Base-by-base conservation (phyloP, 2,113 vertebrate genomes). In the Amblyopsis rosae region DNA sequence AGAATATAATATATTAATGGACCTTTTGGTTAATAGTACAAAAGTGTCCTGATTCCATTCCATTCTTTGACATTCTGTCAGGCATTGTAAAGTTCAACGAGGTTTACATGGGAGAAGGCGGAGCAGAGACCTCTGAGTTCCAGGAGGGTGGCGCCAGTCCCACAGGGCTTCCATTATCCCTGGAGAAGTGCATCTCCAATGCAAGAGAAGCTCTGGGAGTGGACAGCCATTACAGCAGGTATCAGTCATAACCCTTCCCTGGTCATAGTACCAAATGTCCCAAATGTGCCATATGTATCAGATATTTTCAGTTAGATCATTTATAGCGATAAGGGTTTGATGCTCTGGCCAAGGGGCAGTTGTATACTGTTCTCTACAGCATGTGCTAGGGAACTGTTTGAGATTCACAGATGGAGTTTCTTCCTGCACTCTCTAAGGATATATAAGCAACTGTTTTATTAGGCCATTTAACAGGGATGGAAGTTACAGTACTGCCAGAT, bases 61-160 rank as follows among this genome's bases (percentile, higher is more conserved):
- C 26, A 2, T 33, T 67, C 19, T 58, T 55, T 68, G 10, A 65
- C 0, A 47, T 41, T 26, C 41, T 6, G 0, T 9, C 89, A 99
- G 97, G 97, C 56, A 96, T 99, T 65, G 88, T 99, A 77, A 98
- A 98, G 86, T 99, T 99, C 78, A 93, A 96, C 0, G 95, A 97
- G 81, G 92, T 93, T 61, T 95, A 94, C 72, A 88, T 99, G 77
- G 95, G 95, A 12, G 96, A 98, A 32, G 82, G 65, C 4, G 79
- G 88, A 0, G 62, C 75, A 0, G 96, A 96, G 10, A 60, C 79
- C 0, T 62, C 79, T 0, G 96, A 96, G 62, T 92, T 95, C 85
- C 94, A 94, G 54, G 94, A 94, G 9, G 87, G 77, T 26, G 90
- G 87, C 0, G 19, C 85, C 2, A 76, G 84, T 6, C 72, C 82